Percentiles rank a stretch among this genome's conserved stretches.
phyloP scores from a whole-genome alignment of 2,113 vertebrate species.

The Labeo rohita region DNA sequence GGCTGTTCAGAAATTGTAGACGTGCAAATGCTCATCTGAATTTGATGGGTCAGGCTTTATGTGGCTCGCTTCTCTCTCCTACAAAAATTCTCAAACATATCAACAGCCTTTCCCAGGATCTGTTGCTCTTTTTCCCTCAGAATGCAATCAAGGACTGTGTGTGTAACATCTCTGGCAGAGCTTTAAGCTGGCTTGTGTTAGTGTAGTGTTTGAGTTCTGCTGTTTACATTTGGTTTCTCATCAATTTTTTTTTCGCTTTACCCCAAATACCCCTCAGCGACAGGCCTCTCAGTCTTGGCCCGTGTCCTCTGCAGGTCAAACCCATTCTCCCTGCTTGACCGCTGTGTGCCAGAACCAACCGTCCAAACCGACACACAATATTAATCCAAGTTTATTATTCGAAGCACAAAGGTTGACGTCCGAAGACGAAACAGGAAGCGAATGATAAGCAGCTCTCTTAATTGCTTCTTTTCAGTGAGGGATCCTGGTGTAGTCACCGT shows the following conservation, averaged over 20 bases:
- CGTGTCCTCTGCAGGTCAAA: slow-evolving; percentile 11
- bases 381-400: slow-evolving; percentile 49
- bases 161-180: slow-evolving; percentile 27
- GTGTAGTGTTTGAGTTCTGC: neutral
- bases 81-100: slow-evolving; percentile 26
- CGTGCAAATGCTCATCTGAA: slow-evolving; percentile 7
- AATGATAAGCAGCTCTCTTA: slow-evolving; percentile 33
- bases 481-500: neutral
- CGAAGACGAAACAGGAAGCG: slow-evolving; percentile 37
- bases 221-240: slow-evolving; percentile 32
- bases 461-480: slow-evolving; percentile 11
- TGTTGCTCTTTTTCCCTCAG: slow-evolving; percentile 28
- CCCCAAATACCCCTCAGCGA: slow-evolving; percentile 30
- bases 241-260: neutral
- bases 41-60: slow-evolving; percentile 4
- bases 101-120: slow-evolving; percentile 32
- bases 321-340: slow-evolving; percentile 33
- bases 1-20: slow-evolving; percentile 14
- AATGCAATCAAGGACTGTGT: slow-evolving; percentile 33
- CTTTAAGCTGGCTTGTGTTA: slow-evolving; percentile 10
- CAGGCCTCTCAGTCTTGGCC: slow-evolving; percentile 14
- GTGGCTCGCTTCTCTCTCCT: neutral
- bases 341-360: slow-evolving; percentile 42
- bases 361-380: slow-evolving; percentile 4
- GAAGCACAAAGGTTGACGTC: slow-evolving; percentile 23